Evolutionary conservation across 2,797 vertebrate genomes (phyloP).

Genomic region (Crocodylus rhombifer): DNA sequence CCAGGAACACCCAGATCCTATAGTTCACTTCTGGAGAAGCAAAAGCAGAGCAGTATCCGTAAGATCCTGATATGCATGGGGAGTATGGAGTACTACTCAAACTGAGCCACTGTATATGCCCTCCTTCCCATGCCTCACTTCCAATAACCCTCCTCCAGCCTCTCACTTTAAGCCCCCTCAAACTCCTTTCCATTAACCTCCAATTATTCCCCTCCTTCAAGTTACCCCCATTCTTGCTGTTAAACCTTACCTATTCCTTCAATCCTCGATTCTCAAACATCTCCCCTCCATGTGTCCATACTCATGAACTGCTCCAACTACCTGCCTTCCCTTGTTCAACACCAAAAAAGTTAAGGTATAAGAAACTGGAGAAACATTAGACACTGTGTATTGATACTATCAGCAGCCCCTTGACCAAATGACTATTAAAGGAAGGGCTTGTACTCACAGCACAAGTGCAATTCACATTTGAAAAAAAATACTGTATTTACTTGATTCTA

Average conservation of each 20-base stretch:
- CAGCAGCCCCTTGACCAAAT: fast-evolving
- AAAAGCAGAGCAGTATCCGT: too few species aligned
- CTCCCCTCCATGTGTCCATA: neutral
- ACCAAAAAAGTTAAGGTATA: neutral
- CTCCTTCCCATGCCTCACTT: neutral
- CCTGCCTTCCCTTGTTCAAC: neutral
- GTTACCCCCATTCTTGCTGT: neutral
- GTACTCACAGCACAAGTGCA: neutral
- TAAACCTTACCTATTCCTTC: neutral
- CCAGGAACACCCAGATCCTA: too few species aligned
- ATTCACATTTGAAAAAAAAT: neutral
- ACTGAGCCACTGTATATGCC: too few species aligned
- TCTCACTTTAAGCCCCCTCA: neutral
- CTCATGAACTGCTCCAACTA: neutral
- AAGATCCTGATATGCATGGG: too few species aligned
- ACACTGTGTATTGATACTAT: neutral
- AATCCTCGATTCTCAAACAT: neutral
- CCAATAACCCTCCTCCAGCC: neutral
- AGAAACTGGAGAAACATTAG: neutral
- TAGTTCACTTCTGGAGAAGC: too few species aligned
- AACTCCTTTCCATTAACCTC: too few species aligned
- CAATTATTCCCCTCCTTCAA: neutral
- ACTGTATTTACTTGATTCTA: too few species aligned
- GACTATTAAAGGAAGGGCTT: neutral
- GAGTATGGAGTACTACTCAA: too few species aligned